Conservation (phyloP, 2,797 vertebrate species). For the Sus cebifrons region DNA sequence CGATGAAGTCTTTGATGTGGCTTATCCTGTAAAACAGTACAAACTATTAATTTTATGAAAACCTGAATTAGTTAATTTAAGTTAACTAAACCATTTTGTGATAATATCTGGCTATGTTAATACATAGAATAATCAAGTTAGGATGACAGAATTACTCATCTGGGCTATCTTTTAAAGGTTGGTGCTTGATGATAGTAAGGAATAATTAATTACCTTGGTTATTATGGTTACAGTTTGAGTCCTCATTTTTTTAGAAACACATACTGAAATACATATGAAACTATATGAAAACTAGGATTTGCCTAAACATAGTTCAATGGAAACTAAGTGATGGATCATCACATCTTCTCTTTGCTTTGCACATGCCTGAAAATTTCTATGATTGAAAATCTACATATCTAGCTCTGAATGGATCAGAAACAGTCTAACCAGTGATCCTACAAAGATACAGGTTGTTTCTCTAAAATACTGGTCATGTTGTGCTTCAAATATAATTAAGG, state of each 20-base stretch:
- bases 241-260: not conserved
- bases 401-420: slow-evolving; percentile 35
- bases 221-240: not conserved
- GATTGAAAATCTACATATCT: not conserved
- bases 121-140: not conserved
- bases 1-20: slow-evolving; percentile 95
- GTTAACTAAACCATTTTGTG: not conserved
- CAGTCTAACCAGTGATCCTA: not conserved
- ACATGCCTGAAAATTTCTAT: not conserved
- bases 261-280: not conserved
- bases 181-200: not conserved
- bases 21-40: slow-evolving; percentile 91
- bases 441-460: not conserved
- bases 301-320: not conserved
- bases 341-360: not conserved
- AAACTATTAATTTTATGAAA: slow-evolving; percentile 62
- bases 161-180: not conserved
- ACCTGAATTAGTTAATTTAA: not conserved
- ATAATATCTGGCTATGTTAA: not conserved
- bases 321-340: not conserved
- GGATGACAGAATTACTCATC: not conserved
- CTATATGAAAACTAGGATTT: not conserved
- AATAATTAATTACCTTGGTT: not conserved
- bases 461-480: not conserved
- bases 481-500: not conserved